A percentile compares a stretch with the other conserved stretches of the same genome.
Conservation (phyloP, 2,888 invertebrate species). For the Hemistola chrysoprasaria region DNA sequence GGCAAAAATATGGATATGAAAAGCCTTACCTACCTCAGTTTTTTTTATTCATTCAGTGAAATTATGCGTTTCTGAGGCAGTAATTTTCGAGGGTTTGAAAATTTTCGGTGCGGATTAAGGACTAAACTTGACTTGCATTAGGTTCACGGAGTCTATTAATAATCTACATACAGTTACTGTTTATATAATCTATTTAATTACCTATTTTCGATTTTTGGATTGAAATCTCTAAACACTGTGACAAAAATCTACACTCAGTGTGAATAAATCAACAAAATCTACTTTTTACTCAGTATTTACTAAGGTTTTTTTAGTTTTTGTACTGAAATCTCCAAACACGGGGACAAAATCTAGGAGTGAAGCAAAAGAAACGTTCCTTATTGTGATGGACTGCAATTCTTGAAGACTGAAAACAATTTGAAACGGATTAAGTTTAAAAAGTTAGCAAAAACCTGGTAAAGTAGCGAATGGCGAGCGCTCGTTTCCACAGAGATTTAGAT, state of each 20-base stretch:
- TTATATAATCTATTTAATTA: too few relatives aligned
- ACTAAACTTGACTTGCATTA: too few relatives aligned
- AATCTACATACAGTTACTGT: too few relatives aligned
- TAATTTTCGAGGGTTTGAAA: slow-evolving; percentile 11
- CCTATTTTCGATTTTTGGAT: too few relatives aligned
- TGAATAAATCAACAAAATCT: too few relatives aligned
- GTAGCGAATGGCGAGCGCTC: slow-evolving; percentile 21
- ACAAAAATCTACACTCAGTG: too few relatives aligned
- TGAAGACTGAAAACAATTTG: slow-evolving; percentile 23
- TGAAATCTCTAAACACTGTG: too few relatives aligned
- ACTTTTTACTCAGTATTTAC: too few relatives aligned
- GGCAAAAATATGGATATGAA: slow-evolving; percentile 15
- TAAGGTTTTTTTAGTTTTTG: too few relatives aligned
- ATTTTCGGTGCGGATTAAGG: neutral
- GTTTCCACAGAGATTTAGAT: slow-evolving; percentile 29
- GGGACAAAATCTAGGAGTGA: too few relatives aligned
- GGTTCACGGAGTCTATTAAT: too few relatives aligned
- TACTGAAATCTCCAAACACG: too few relatives aligned
- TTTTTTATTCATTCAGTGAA: slow-evolving; percentile 20
- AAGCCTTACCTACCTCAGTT: slow-evolving; percentile 10
- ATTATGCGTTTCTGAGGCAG: slow-evolving; percentile 9
- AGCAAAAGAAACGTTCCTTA: slow-evolving; percentile 15
- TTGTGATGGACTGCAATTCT: slow-evolving; percentile 19
- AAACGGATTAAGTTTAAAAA: slow-evolving; percentile 32
- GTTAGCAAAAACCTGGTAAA: slow-evolving; percentile 30